These are phyloP conservation scores for Cydia amplana DNA, from an alignment of 1,140 invertebrate genomes.

Conservation along the genomic window DNA sequence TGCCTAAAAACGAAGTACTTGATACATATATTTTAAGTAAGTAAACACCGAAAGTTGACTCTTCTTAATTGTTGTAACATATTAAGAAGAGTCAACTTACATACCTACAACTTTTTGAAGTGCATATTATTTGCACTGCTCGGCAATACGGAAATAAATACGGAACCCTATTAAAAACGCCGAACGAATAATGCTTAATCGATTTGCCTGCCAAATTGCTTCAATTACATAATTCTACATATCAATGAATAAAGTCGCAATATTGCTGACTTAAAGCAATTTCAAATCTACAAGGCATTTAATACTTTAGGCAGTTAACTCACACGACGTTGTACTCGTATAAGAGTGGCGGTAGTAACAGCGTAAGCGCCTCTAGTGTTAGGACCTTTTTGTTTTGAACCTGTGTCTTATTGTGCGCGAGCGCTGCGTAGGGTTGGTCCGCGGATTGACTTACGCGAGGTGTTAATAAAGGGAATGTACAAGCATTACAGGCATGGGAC, in stretches of 20 bases:
- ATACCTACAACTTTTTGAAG: background rate
- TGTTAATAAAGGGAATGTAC: slow-evolving; percentile 15
- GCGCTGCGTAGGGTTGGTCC: background rate
- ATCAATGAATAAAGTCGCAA: slow-evolving; percentile 25
- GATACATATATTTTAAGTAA: too few relatives aligned
- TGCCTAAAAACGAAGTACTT: too few relatives aligned
- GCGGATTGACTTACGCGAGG: background rate
- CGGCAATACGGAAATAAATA: background rate
- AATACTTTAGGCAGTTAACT: background rate
- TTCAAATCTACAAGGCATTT: background rate
- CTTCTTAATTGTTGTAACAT: background rate
- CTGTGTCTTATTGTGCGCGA: background rate
- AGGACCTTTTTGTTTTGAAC: background rate
- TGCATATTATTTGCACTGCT: background rate
- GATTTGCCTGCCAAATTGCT: slow-evolving; percentile 19
- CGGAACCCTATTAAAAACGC: background rate
- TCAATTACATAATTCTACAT: slow-evolving; percentile 32
- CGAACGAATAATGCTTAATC: slow-evolving; percentile 11
- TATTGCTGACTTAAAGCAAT: background rate
- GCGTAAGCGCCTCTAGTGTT: background rate
- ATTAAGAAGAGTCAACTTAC: background rate
- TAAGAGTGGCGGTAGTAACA: background rate
- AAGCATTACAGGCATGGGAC: background rate
- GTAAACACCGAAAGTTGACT: too few relatives aligned
- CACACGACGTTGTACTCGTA: background rate